Conservation (phyloP, 2,888 invertebrate species). For the Empis stercorea region DNA sequence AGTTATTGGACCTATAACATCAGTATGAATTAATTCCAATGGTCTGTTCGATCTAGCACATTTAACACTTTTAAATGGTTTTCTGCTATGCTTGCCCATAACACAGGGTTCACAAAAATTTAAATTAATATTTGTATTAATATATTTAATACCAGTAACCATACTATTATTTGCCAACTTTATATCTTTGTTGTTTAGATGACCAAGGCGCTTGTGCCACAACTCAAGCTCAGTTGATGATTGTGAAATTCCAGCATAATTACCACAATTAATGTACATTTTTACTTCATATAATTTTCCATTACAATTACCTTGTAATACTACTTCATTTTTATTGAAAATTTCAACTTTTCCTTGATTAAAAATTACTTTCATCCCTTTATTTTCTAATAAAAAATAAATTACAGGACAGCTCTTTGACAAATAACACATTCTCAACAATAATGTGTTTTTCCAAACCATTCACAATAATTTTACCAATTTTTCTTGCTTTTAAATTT, state of each 20-base stretch:
- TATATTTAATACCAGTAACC: not conserved
- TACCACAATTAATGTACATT: too few relatives aligned
- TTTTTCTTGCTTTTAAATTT: not conserved
- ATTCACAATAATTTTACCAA: not conserved
- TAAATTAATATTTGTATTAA: not conserved
- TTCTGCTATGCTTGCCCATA: constrained; percentile 14
- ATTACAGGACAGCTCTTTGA: not conserved
- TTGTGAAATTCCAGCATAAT: not conserved
- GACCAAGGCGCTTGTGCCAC: not conserved
- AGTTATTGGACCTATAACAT: constrained; percentile 22
- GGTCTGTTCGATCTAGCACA: not conserved
- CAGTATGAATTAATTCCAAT: constrained; percentile 18
- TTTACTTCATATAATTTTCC: not conserved
- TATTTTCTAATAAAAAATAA: not conserved
- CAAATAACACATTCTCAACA: not conserved
- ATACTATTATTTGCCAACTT: not conserved
- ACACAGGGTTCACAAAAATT: constrained; percentile 12
- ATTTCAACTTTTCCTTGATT: not conserved
- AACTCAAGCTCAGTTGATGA: not conserved
- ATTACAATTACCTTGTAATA: not conserved
- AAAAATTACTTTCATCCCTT: not conserved
- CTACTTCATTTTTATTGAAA: not conserved
- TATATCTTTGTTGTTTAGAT: not conserved
- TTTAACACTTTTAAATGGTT: constrained; percentile 14
- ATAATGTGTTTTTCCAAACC: not conserved